These are phyloP conservation scores for Todiramphus saurophagus DNA, from an alignment of 2,113 vertebrate genomes.

Conservation along the genomic window DNA sequence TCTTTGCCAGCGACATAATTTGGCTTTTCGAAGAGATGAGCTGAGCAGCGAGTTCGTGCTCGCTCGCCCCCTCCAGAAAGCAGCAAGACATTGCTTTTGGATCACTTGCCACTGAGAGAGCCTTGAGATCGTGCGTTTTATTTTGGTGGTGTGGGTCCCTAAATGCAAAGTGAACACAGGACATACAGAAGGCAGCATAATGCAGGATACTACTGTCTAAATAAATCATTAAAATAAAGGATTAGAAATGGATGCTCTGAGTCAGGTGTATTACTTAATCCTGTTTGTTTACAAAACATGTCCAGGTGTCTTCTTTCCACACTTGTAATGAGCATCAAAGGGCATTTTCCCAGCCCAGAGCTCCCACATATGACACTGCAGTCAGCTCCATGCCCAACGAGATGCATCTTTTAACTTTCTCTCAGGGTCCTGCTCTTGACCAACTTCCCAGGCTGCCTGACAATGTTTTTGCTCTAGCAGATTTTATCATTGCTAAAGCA, in stretches of 20 bases:
- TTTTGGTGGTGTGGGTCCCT: background rate
- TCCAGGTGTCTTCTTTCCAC: background rate
- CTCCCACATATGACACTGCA: background rate
- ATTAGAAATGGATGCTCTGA: background rate
- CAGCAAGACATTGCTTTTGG: background rate
- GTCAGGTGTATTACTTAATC: background rate
- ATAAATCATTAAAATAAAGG: slow-evolving; percentile 4
- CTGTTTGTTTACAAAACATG: background rate
- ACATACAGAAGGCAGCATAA: background rate
- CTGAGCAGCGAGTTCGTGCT: accelerated
- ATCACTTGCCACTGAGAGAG: accelerated
- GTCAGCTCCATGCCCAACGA: background rate
- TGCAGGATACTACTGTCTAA: background rate
- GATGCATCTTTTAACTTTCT: background rate
- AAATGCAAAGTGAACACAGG: background rate
- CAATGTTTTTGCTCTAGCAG: background rate
- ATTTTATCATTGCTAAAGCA: background rate
- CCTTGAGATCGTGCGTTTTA: background rate
- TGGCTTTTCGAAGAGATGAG: background rate
- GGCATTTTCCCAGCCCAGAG: background rate
- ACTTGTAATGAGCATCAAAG: background rate
- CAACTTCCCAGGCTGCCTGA: background rate
- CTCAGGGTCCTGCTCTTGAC: background rate
- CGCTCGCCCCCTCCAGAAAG: background rate
- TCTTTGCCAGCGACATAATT: background rate